These are phyloP conservation scores for Epizoanthus rinbou DNA, from an alignment of 92 coral and sea anemone genomes.

Conservation along the genomic window DNA sequence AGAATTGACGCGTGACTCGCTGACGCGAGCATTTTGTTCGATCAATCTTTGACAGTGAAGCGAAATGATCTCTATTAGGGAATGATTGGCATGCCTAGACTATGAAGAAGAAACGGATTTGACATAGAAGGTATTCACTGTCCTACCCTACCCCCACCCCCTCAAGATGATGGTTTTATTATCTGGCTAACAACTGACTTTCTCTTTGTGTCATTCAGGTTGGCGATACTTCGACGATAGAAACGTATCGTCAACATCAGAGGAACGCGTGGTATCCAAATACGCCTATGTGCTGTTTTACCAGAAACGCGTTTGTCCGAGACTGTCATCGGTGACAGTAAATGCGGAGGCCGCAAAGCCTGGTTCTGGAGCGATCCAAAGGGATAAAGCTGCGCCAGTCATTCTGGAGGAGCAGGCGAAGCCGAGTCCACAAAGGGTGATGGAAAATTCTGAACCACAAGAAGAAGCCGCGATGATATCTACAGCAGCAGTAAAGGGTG, in stretches of 20 bases:
- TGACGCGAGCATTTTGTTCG: too few species aligned
- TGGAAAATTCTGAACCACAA: not conserved
- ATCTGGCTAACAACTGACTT: not conserved
- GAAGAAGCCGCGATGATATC: constrained; percentile 8
- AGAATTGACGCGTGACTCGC: too few species aligned
- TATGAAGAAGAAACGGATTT: too few species aligned
- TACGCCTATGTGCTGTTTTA: constrained; percentile 94
- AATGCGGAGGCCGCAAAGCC: constrained; percentile 1
- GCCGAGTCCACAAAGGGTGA: not conserved
- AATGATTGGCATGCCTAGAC: too few species aligned
- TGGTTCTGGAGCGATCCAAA: not conserved
- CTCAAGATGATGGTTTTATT: not conserved
- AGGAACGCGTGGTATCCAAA: constrained; percentile 75
- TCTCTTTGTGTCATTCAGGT: constrained; percentile 43
- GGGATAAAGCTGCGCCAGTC: constrained; percentile 22
- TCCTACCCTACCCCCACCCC: not conserved
- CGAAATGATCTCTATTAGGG: too few species aligned
- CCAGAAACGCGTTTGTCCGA: constrained; percentile 64
- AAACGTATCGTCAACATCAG: constrained; percentile 67
- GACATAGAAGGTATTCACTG: too few species aligned
- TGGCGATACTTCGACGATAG: constrained; percentile 96
- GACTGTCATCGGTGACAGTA: not conserved
- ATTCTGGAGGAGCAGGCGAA: too few species aligned
- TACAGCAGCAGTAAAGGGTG: not conserved
- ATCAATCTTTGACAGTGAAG: too few species aligned